Evolutionary conservation across 2,888 invertebrate species (phyloP).

Genomic region (Dolichomitus sp.): DNA sequence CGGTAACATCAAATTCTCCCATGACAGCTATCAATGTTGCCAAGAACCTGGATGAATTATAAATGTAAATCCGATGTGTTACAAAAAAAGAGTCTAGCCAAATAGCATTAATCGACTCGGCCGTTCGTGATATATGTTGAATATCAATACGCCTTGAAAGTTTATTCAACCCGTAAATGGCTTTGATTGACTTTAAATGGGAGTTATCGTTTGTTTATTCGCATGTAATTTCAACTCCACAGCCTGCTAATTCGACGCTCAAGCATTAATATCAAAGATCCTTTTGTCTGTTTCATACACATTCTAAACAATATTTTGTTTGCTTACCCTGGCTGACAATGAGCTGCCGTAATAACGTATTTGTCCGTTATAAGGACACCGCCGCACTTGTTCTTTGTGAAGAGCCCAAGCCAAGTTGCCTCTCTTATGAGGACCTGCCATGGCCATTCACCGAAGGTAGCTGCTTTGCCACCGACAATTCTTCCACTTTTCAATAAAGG

Average conservation of each 20-base stretch:
- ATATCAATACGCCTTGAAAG: background rate
- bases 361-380: constrained; percentile 96
- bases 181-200: background rate
- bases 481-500: constrained; percentile 93
- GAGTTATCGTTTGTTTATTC: background rate
- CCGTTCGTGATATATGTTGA: background rate
- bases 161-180: background rate
- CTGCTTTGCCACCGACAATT: constrained; percentile 96
- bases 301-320: background rate
- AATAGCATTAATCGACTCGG: no score
- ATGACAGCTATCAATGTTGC: constrained; percentile 96
- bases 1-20: constrained; percentile 96
- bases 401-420: constrained; percentile 97
- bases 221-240: no score
- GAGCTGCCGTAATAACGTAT: constrained; percentile 97
- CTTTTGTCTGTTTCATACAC: background rate
- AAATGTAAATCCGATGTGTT: background rate
- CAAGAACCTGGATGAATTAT: constrained; percentile 89
- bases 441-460: constrained; percentile 95
- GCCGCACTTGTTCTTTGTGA: constrained; percentile 98
- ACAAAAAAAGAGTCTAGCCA: background rate
- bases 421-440: constrained; percentile 97
- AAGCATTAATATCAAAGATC: background rate
- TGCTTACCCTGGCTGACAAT: constrained; percentile 96
- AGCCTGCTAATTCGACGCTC: no score